These are phyloP conservation scores for Macrotis lagotis DNA, from an alignment of 2,113 vertebrate species.

Conservation along the genomic window DNA sequence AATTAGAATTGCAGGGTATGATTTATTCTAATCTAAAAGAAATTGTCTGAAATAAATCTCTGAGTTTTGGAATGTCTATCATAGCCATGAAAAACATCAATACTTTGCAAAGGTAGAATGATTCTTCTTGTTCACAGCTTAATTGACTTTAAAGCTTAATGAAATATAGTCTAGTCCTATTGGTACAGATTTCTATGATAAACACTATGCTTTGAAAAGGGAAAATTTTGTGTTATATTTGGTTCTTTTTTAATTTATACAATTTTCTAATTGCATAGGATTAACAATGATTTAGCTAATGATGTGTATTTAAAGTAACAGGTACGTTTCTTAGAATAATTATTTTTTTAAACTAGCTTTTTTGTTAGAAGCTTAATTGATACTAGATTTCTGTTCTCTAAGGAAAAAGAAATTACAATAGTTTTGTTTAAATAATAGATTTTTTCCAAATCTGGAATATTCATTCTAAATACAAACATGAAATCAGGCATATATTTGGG, in stretches of 20 bases:
- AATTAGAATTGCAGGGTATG: slow-evolving; percentile 88
- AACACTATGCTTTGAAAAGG: slow-evolving; percentile 62
- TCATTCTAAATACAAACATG: slow-evolving; percentile 66
- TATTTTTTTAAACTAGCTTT: slow-evolving; percentile 79
- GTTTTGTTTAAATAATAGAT: slow-evolving; percentile 56
- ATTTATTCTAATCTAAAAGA: slow-evolving; percentile 91
- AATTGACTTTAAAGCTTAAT: slow-evolving; percentile 97
- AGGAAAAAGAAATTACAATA: slow-evolving; percentile 66
- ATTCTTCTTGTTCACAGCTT: slow-evolving; percentile 92
- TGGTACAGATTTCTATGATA: slow-evolving; percentile 84
- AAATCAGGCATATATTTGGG: not conserved
- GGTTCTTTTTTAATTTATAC: slow-evolving; percentile 79
- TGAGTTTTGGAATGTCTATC: slow-evolving; percentile 88
- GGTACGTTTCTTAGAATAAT: slow-evolving; percentile 72
- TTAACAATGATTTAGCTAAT: slow-evolving; percentile 73
- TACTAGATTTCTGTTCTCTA: slow-evolving; percentile 74
- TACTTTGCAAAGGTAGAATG: slow-evolving; percentile 94
- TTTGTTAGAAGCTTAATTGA: slow-evolving; percentile 77
- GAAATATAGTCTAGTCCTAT: slow-evolving; percentile 87
- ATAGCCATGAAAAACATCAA: slow-evolving; percentile 91
- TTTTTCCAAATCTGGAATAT: slow-evolving; percentile 49
- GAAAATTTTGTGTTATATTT: slow-evolving; percentile 75
- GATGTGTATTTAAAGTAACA: slow-evolving; percentile 71
- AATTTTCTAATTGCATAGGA: slow-evolving; percentile 78
- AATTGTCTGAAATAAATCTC: slow-evolving; percentile 91